Conservation (phyloP, 2,113 vertebrate genomes). For the Alethe diademata region DNA sequence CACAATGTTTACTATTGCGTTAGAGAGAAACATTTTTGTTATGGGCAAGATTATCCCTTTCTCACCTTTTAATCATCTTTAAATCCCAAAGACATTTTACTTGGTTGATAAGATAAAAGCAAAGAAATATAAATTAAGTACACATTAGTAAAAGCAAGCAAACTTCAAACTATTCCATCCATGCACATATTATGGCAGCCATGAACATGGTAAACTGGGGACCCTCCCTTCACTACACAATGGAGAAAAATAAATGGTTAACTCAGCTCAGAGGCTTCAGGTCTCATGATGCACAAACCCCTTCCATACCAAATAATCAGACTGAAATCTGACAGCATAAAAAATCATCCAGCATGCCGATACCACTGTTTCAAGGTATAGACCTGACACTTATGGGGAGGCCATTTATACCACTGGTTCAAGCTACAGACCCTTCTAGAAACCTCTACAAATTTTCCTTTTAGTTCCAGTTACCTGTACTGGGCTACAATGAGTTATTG, state of each 20-base stretch:
- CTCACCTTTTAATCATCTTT: slow-evolving; percentile 42
- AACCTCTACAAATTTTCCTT: neutral
- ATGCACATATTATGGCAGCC: neutral
- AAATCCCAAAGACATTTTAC: slow-evolving; percentile 38
- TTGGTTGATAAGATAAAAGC: slow-evolving; percentile 14
- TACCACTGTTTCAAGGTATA: fast-evolving
- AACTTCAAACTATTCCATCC: neutral
- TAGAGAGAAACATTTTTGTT: neutral
- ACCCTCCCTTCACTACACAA: neutral
- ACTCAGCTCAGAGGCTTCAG: neutral
- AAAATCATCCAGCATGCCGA: neutral
- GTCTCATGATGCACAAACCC: fast-evolving
- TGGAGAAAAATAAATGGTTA: fast-evolving
- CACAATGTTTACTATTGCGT: neutral
- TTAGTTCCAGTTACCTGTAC: neutral
- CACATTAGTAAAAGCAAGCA: neutral
- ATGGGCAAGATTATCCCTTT: slow-evolving; percentile 10
- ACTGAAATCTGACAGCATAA: neutral
- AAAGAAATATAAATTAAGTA: slow-evolving; percentile 17
- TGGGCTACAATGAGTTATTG: neutral
- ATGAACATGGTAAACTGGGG: neutral
- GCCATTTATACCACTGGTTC: neutral
- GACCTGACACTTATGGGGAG: neutral
- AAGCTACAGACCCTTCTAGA: neutral
- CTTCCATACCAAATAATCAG: neutral